Evolutionary conservation across 2,113 vertebrate species (phyloP), one percentile per base, ranked within the genome.

Genomic region (Scolopax mira): DNA sequence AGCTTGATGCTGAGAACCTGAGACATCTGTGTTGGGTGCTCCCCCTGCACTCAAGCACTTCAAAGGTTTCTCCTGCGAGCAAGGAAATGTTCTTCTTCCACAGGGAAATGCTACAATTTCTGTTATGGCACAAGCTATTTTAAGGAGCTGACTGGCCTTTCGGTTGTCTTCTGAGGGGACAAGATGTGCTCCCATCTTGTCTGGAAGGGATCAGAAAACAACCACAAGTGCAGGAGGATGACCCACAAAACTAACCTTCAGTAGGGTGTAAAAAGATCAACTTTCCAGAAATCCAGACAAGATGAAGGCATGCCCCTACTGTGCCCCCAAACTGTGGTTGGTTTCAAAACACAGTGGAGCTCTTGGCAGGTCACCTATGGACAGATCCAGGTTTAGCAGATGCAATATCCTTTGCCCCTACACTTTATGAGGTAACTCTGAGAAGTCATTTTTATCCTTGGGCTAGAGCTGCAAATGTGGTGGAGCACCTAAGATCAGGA

Each of bases 1-100:
- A 57, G 70, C 67, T 88, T 77, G 37, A 88, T 89, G 79, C 72
- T 96, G 97, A 94, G 89, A 85, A 92, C 90, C 82, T 90, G 67
- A 85, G n/a, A 84, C 91, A 84, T 66, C 85, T 81, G 80, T 83
- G 62, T 28, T n/a, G 54, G 22, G 33, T 79, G 52, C 90, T 94
- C 86, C 46, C 58, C 46, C 85, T 88, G 92, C 88, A 95, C 91
- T 92, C 74, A 70, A 88, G 67, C 58, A 74, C 77, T 65, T 21
- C 28, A 33, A 42, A 71, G 64, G 11, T 16, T 49, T 74, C 21
- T 66, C 14, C 48, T 69, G 41, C n/a, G 33, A 18, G 19, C 15
- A 18, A 48, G 30, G 11, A 15, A 54, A 42, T 2, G 16, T 16
- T 67, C 65, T 11, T 21, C 11, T 78, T 55, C 18, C 58, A 62